phyloP scores from a whole-genome alignment of 2,888 invertebrate species.

The Diarsia mendica region DNA sequence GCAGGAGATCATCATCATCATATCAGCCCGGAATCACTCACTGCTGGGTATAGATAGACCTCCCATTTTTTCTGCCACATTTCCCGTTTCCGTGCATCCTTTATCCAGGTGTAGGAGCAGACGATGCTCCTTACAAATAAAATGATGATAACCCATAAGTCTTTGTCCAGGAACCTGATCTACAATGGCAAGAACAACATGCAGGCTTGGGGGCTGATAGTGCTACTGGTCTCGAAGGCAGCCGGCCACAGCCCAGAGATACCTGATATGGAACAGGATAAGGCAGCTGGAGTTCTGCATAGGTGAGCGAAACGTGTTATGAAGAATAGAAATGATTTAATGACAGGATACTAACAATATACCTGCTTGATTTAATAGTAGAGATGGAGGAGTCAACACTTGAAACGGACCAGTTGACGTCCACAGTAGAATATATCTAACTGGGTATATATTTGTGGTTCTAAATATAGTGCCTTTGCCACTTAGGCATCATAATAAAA shows the following conservation, averaged over 20 bases:
- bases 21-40: no score
- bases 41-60: no score
- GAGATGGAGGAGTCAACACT: no score
- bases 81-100: no score
- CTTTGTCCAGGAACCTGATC: constrained; percentile 92
- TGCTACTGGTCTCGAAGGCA: constrained; percentile 97
- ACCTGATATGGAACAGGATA: constrained; percentile 96
- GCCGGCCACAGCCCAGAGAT: constrained; percentile 95
- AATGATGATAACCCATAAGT: neutral
- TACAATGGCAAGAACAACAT: constrained; percentile 98
- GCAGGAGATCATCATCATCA: neutral
- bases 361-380: no score
- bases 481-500: no score
- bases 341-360: no score
- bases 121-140: neutral
- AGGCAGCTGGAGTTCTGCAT: constrained; percentile 95
- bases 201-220: constrained; percentile 98
- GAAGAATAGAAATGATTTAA: neutral
- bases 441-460: neutral
- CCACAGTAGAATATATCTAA: neutral
- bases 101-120: neutral
- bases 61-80: no score
- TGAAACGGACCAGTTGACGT: neutral
- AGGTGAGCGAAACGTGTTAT: constrained; percentile 83
- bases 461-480: neutral